A percentile compares a stretch with the other conserved stretches of the same genome.
These are phyloP conservation scores for Neopelma chrysocephalum DNA, from an alignment of 2,797 vertebrate genomes.

Conservation along the genomic window DNA sequence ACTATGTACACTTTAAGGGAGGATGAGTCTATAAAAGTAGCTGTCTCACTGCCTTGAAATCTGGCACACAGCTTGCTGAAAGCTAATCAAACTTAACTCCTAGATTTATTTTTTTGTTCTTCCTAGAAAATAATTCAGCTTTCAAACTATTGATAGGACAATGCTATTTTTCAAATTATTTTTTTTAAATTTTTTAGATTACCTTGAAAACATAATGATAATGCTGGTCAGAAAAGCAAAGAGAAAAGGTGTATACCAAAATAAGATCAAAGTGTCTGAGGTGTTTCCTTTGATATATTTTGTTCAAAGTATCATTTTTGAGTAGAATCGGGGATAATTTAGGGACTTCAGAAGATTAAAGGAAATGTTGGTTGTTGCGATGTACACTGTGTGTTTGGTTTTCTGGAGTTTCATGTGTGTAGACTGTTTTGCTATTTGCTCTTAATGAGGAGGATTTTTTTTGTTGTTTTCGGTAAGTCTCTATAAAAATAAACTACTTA, in stretches of 20 bases:
- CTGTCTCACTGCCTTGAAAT: slow-evolving; percentile 20
- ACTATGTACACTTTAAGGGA: slow-evolving; percentile 11
- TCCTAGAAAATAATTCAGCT: neutral
- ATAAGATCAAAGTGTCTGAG: neutral
- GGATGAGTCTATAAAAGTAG: slow-evolving; percentile 15
- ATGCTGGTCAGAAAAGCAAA: neutral
- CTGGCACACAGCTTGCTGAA: neutral
- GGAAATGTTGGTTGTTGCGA: neutral
- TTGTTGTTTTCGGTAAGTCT: neutral
- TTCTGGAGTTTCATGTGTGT: neutral
- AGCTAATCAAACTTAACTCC: neutral
- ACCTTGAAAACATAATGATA: neutral
- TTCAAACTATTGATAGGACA: neutral
- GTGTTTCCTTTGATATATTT: neutral
- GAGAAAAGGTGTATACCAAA: neutral
- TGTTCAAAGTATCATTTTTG: neutral
- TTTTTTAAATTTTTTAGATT: neutral
- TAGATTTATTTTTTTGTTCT: neutral
- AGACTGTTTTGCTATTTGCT: neutral
- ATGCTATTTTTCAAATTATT: neutral
- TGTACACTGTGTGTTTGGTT: neutral
- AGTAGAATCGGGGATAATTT: neutral
- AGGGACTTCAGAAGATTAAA: neutral
- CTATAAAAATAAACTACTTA: neutral
- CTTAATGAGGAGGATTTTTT: neutral